phyloP scores from a whole-genome alignment of 2,113 vertebrate species.

The Daubentonia madagascariensis region DNA sequence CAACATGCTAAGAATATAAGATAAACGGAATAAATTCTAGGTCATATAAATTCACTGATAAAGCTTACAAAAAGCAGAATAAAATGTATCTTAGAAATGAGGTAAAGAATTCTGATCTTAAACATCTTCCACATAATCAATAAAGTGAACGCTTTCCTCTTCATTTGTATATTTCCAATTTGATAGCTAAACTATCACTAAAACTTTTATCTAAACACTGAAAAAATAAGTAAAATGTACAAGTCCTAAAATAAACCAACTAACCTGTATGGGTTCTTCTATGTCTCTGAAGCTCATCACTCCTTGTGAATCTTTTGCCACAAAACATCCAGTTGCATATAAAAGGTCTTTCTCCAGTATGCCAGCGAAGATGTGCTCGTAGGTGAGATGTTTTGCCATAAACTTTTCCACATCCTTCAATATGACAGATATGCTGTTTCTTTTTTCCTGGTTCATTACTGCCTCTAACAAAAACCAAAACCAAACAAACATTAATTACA shows the following conservation, averaged over 20 bases:
- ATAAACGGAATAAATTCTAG: not conserved
- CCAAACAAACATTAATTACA: slow-evolving; percentile 57
- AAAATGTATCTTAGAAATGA: not conserved
- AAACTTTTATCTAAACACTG: not conserved
- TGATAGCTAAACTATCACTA: not conserved
- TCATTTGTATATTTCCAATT: not conserved
- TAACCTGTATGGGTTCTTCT: slow-evolving; percentile 97
- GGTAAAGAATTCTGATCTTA: not conserved
- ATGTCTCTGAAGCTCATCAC: slow-evolving; percentile 97
- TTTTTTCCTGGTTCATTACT: slow-evolving; percentile 97
- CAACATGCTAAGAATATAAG: not conserved
- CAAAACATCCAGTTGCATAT: slow-evolving; percentile 99
- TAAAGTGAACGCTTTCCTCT: not conserved
- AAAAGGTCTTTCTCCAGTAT: slow-evolving; percentile 98
- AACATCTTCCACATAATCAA: not conserved
- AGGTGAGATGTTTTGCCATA: slow-evolving; percentile 99
- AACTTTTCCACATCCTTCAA: slow-evolving; percentile 98
- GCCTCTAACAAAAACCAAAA: slow-evolving; percentile 84
- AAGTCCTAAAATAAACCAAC: slow-evolving; percentile 33
- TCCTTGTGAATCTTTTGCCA: slow-evolving; percentile 97
- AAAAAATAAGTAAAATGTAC: not conserved
- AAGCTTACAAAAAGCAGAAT: not conserved
- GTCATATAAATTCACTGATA: not conserved
- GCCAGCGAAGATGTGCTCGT: slow-evolving; percentile 98
- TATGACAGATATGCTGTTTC: slow-evolving; percentile 99